These are phyloP conservation scores for Oasisia sp. DNA, from an alignment of 2,888 invertebrate genomes.

Conservation along the genomic window DNA sequence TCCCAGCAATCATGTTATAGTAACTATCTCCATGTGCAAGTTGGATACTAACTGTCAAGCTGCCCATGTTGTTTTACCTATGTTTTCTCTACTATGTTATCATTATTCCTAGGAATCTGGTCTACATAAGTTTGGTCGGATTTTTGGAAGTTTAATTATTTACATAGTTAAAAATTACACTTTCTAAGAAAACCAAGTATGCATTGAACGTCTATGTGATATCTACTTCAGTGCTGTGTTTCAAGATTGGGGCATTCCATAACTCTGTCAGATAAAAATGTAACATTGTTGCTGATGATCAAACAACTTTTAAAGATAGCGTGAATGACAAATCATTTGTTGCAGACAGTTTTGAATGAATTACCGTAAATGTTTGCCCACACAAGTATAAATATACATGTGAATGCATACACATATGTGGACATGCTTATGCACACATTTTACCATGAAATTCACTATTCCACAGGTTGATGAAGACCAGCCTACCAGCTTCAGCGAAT, in stretches of 20 bases:
- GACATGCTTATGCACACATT: background rate
- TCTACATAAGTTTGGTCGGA: background rate
- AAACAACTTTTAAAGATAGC: too few species aligned
- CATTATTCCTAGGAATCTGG: background rate
- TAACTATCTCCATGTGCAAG: background rate
- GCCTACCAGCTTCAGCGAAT: slow-evolving; percentile 45
- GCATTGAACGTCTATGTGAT: too few species aligned
- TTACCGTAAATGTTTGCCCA: background rate
- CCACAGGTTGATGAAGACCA: slow-evolving; percentile 35
- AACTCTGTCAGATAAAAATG: too few species aligned
- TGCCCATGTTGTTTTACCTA: background rate
- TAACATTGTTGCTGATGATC: too few species aligned
- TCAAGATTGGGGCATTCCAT: too few species aligned
- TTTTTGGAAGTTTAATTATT: background rate
- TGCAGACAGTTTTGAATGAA: too few species aligned
- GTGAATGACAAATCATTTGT: too few species aligned
- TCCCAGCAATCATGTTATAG: background rate
- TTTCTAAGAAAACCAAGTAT: too few species aligned
- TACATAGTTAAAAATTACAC: too few species aligned
- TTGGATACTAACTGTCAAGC: background rate
- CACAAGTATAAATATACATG: background rate
- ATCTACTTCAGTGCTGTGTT: too few species aligned
- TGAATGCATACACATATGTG: background rate
- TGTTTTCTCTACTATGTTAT: background rate
- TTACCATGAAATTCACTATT: background rate